A percentile compares a stretch with the other conserved stretches of the same genome.
phyloP scores from a whole-genome alignment of 2,113 vertebrate genomes.

The Prolemur simus region DNA sequence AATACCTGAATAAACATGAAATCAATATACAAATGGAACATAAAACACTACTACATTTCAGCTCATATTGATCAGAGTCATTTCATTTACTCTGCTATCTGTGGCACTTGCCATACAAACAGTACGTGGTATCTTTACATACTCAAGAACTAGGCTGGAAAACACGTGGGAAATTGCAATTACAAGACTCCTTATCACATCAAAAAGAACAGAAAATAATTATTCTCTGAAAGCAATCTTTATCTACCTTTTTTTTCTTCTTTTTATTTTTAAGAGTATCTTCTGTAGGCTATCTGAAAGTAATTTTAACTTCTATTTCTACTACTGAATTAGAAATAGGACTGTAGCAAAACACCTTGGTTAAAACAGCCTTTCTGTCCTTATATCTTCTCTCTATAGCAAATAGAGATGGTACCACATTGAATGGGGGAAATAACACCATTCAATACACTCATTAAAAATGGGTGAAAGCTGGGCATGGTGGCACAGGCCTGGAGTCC shows the following conservation, averaged over 20 bases:
- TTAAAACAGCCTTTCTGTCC: not conserved
- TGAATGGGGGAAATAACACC: not conserved
- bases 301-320: not conserved
- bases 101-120: not conserved
- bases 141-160: not conserved
- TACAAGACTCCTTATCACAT: not conserved
- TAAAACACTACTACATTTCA: not conserved
- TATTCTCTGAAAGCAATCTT: not conserved
- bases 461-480: not conserved
- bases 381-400: not conserved
- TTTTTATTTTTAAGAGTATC: too few species aligned
- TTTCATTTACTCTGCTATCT: not conserved
- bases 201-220: not conserved
- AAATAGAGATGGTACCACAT: not conserved
- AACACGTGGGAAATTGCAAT: not conserved
- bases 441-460: not conserved
- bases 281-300: not conserved
- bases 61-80: not conserved
- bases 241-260: too few species aligned
- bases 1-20: not conserved
- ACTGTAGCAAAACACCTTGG: not conserved
- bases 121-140: not conserved
- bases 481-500: too few species aligned
- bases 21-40: not conserved
- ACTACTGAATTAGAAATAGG: not conserved